Evolutionary conservation across 1,140 invertebrate genomes (phyloP).

Genomic region (Trichonephila inaurata): DNA sequence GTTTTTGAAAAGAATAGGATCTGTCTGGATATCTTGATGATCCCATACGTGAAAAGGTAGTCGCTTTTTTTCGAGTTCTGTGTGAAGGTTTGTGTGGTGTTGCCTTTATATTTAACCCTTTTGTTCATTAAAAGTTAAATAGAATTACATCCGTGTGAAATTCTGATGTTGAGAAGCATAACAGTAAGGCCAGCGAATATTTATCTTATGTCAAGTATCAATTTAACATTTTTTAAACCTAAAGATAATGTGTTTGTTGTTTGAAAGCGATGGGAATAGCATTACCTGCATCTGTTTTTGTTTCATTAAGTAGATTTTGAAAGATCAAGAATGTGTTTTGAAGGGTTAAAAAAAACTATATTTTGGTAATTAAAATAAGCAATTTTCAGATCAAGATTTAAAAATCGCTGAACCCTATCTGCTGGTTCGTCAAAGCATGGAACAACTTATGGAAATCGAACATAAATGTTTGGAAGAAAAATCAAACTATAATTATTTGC

Average conservation of each 20-base stretch:
- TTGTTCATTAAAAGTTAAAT: neutral
- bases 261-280: neutral
- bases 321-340: too few species aligned
- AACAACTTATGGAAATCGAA: too few species aligned
- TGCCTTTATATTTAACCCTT: neutral
- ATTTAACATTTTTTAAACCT: too few species aligned
- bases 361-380: too few species aligned
- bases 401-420: too few species aligned
- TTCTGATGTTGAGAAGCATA: neutral
- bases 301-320: too few species aligned
- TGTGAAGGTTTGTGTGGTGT: neutral
- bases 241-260: neutral
- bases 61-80: neutral
- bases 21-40: neutral
- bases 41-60: slow-evolving; percentile 5
- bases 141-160: neutral
- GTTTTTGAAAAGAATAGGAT: neutral
- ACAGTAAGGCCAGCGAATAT: neutral
- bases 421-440: too few species aligned
- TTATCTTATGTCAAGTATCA: neutral
- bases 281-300: too few species aligned
- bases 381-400: too few species aligned
- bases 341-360: too few species aligned
- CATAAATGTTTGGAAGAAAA: too few species aligned
- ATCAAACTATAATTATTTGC: too few species aligned